These are phyloP conservation scores for Hydrophis major DNA, from an alignment of 2,797 vertebrate species.

Conservation along the genomic window DNA sequence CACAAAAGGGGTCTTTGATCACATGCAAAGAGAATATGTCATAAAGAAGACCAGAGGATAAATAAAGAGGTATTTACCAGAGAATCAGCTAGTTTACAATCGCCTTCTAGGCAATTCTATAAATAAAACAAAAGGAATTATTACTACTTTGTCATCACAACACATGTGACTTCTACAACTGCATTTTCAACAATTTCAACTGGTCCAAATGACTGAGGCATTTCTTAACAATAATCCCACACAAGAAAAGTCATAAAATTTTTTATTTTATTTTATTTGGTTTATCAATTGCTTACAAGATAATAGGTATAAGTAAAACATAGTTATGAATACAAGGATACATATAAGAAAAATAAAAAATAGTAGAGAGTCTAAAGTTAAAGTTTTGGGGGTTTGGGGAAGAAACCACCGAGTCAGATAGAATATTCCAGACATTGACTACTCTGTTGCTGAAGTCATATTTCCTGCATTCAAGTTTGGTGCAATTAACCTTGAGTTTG, in stretches of 20 bases:
- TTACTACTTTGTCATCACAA: background rate
- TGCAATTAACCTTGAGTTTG: no score
- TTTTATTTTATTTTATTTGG: no score
- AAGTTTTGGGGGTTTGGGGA: no score
- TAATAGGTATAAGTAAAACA: no score
- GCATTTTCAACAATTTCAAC: background rate
- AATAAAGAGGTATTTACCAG: background rate
- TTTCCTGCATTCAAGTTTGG: no score
- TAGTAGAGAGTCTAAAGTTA: no score
- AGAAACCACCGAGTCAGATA: no score
- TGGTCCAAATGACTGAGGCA: background rate
- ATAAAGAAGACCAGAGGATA: background rate
- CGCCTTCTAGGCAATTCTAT: background rate
- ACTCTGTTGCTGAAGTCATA: no score
- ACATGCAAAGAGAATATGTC: background rate
- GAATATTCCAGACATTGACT: no score
- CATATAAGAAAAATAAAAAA: no score
- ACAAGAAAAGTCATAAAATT: background rate
- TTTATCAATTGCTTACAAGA: no score
- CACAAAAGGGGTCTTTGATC: background rate
- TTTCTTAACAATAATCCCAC: background rate
- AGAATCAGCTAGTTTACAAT: accelerated
- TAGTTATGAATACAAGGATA: no score
- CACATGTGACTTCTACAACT: background rate
- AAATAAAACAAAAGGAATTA: background rate